These are phyloP conservation scores for Schrankia costaestrigalis DNA, from an alignment of 2,888 invertebrate genomes.

Conservation along the genomic window DNA sequence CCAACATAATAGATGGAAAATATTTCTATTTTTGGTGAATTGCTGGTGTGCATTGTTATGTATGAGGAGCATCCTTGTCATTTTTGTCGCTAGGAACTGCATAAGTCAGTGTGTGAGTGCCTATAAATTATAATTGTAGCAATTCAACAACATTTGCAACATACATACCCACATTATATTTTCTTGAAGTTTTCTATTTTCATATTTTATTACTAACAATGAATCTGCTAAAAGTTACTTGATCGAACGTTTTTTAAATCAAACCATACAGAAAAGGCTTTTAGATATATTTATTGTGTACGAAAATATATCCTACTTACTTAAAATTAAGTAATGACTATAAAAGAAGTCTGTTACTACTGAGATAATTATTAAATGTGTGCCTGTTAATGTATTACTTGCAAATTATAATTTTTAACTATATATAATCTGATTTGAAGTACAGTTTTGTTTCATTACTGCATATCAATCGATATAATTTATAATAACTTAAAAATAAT, in stretches of 20 bases:
- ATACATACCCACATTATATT: no score
- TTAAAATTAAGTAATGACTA: conserved; percentile 66
- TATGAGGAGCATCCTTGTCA: no score
- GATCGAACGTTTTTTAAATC: neutral
- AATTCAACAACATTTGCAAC: no score
- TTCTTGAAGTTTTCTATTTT: no score
- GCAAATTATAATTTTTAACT: conserved; percentile 26
- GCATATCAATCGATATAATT: conserved; percentile 22
- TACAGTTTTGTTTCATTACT: conserved; percentile 12
- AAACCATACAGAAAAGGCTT: conserved; percentile 25
- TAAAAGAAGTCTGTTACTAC: conserved; percentile 41
- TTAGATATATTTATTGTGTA: conserved; percentile 62
- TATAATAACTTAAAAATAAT: conserved; percentile 33
- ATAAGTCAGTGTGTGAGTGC: no score
- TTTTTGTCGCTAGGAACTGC: no score
- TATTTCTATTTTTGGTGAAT: no score
- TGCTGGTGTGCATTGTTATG: no score
- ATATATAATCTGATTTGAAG: conserved; percentile 13
- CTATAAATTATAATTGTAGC: no score
- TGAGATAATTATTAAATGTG: conserved; percentile 28
- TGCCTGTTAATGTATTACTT: conserved; percentile 21
- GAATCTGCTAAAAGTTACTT: neutral
- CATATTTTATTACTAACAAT: neutral
- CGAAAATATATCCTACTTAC: conserved; percentile 73
- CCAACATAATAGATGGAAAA: no score